Conservation (phyloP, 2,797 vertebrate species). For the Arremon brunneinucha region DNA sequence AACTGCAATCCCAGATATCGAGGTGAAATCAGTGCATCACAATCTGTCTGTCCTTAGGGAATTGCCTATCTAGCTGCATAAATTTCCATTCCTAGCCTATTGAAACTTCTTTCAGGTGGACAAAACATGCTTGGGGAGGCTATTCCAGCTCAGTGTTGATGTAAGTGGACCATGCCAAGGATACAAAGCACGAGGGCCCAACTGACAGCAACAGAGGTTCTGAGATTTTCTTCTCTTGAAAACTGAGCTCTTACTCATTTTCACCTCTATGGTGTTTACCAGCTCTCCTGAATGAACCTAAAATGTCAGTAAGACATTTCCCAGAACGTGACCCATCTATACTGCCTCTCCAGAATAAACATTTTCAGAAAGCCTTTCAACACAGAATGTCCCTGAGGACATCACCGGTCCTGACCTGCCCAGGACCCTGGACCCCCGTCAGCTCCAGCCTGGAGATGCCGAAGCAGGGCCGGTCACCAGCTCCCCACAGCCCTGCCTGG, state of each 20-base stretch:
- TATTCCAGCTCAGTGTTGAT: not conserved
- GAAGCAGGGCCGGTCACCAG: rapidly evolving
- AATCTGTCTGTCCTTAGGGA: not conserved
- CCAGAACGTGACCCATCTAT: not conserved
- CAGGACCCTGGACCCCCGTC: rapidly evolving
- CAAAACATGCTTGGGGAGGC: not conserved
- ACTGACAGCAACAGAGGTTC: not conserved
- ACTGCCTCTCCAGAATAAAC: not conserved
- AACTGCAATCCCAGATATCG: not conserved
- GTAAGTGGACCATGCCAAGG: not conserved
- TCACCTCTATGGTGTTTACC: not conserved
- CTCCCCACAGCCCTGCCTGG: not conserved
- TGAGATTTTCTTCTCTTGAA: not conserved
- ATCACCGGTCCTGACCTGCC: too few relatives aligned
- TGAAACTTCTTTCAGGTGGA: not conserved
- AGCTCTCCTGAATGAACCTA: not conserved
- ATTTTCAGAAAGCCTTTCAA: not conserved
- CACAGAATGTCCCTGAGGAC: rapidly evolving
- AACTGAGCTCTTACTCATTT: not conserved
- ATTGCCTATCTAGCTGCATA: not conserved
- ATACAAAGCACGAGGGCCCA: rapidly evolving
- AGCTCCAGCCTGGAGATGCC: rapidly evolving
- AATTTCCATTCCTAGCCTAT: not conserved
- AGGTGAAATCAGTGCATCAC: not conserved
- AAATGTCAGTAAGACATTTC: not conserved